Base-by-base conservation (phyloP, 2,888 invertebrate genomes). In the Meghimatium bilineatum region DNA sequence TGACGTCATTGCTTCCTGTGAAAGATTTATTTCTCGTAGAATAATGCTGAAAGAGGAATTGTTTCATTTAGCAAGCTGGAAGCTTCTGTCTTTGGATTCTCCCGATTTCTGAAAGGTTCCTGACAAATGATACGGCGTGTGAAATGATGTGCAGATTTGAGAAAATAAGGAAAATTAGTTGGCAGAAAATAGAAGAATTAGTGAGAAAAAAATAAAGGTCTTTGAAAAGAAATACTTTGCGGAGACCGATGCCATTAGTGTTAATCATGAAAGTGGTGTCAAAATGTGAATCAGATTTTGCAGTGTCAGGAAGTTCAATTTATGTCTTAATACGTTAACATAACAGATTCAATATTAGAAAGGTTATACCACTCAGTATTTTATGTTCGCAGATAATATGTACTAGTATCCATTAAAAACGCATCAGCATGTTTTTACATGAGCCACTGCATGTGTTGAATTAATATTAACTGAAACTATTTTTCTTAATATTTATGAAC, bases 1-100 rank as follows among this genome's bases (percentile, higher is more conserved):
- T 69, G 79, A 69, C 79, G 79, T 79, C 79, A 79, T 49, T 17
- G 29, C 49, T 67, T 67, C 66, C 77, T 77, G 66, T 38, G 63
- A 38, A 38, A 44, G 77, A 44, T 63, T 38, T 29, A 38, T 63
- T 66, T 76, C 38, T 26, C 63, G 6, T n/a, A 36, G 66, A 60
- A 38, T 26, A n/a, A 38, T 14, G 66, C 38, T 20, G 38, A 49
- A 77, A 60, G 77, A 36, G 26, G 60, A 36, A 36, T 77, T 77
- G 63, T 32, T 17, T 36, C 77, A 60, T 44, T 67, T 49, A 66
- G 49, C 29, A 12, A 44, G 44, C 60, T 36, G 67, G 56, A 49
- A 79, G 63, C 29, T 66, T 67, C 49, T 36, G n/a, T 49, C 66
- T 36, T 44, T 8, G 44, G 23, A 77, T 17, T 60, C 20, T 44